Conservation (phyloP, 2,797 vertebrate species). For the Acrossocheilus wenchowensis region DNA sequence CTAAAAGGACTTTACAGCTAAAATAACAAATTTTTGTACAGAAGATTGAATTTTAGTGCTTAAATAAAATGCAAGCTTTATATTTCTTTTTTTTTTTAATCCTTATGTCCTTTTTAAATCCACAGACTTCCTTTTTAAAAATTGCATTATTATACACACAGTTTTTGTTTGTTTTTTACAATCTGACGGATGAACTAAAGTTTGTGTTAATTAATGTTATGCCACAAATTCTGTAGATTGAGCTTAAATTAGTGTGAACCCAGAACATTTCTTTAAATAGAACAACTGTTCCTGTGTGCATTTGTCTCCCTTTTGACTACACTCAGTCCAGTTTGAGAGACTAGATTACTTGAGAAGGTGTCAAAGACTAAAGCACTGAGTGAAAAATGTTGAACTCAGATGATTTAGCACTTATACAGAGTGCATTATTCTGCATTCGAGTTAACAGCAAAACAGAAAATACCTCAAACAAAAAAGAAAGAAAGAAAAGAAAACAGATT, state of each 20-base stretch:
- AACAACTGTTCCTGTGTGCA: neutral
- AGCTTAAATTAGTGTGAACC: neutral
- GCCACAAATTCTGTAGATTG: neutral
- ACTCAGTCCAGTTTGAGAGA: conserved; percentile 9
- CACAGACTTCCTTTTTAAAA: neutral
- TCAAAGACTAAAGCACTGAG: neutral
- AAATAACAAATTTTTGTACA: neutral
- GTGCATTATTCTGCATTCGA: conserved; percentile 23
- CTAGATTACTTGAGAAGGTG: conserved; percentile 9
- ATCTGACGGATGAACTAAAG: no score
- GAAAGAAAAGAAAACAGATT: conserved; percentile 45
- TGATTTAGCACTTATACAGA: conserved; percentile 13
- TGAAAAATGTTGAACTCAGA: neutral
- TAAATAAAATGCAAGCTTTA: neutral
- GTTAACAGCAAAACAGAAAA: conserved; percentile 45
- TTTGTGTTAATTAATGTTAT: neutral
- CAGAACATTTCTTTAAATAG: conserved; percentile 10
- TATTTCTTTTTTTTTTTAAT: neutral
- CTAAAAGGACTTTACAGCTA: neutral
- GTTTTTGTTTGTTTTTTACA: neutral
- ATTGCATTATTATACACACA: neutral
- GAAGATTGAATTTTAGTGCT: neutral
- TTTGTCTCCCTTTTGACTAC: neutral
- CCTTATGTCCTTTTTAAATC: neutral
- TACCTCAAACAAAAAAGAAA: conserved; percentile 10